phyloP scores from a whole-genome alignment of 2,888 invertebrate genomes.

The Phengaris arion region DNA sequence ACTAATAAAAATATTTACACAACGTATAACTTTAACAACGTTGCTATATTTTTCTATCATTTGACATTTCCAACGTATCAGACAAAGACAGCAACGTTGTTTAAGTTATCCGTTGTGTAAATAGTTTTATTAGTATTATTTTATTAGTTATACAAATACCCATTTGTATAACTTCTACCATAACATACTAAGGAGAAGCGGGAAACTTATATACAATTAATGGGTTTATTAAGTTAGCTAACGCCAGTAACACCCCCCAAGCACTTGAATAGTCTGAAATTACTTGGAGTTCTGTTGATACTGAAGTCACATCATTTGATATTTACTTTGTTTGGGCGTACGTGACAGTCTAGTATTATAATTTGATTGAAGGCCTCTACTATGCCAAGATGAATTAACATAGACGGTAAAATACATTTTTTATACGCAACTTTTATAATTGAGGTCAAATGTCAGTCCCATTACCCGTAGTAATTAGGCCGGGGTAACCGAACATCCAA shows the following conservation, averaged over 20 bases:
- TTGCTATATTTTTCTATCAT: too few species aligned
- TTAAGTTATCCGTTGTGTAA: too few species aligned
- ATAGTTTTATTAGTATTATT: too few species aligned
- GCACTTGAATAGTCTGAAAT: neutral
- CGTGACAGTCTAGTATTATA: neutral
- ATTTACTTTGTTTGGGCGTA: constrained; percentile 10
- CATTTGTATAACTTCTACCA: neutral
- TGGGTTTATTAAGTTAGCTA: neutral
- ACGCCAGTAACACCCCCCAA: neutral
- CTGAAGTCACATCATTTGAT: neutral
- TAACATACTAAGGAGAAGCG: neutral
- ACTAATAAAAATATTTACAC: too few species aligned
- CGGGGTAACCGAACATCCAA: too few species aligned
- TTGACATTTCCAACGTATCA: too few species aligned
- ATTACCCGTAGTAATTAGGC: neutral
- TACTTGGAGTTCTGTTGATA: constrained; percentile 11
- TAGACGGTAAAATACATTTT: neutral
- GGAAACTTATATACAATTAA: neutral
- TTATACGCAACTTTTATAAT: neutral
- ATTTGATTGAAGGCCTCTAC: neutral
- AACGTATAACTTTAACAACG: too few species aligned
- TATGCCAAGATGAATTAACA: neutral
- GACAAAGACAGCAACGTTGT: too few species aligned
- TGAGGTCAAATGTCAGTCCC: neutral
- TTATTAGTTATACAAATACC: too few species aligned